Conservation (phyloP, 2,797 vertebrate species). For the Acanthiza pusilla region DNA sequence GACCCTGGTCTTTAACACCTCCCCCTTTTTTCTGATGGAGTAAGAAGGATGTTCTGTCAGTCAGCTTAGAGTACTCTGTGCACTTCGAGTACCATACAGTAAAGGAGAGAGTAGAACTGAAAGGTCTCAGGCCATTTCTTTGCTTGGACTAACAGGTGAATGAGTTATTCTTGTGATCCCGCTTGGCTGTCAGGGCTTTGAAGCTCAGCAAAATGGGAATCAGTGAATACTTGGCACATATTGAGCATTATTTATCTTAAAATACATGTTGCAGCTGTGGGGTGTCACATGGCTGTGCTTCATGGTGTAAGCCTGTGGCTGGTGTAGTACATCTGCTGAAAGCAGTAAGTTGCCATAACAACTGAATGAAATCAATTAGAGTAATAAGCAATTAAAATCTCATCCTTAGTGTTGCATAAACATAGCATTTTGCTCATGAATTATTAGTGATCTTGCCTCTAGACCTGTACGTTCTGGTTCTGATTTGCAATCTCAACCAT, state of each 20-base stretch:
- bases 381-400: slow-evolving; percentile 63
- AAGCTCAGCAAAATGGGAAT: neutral
- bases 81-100: neutral
- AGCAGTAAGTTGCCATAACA: slow-evolving; percentile 54
- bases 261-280: neutral
- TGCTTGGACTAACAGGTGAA: neutral
- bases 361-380: slow-evolving; percentile 49
- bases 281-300: neutral
- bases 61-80: neutral
- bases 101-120: neutral
- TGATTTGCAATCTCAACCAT: slow-evolving; percentile 22
- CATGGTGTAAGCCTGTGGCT: neutral
- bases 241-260: neutral
- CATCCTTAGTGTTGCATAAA: slow-evolving; percentile 52
- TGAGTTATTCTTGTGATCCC: neutral
- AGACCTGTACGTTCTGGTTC: slow-evolving; percentile 27
- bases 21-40: neutral
- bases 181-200: neutral
- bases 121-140: accelerated
- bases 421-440: slow-evolving; percentile 15
- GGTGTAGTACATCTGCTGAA: neutral
- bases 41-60: neutral
- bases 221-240: neutral
- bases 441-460: slow-evolving; percentile 11
- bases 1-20: neutral